Evolutionary conservation across 2,113 vertebrate genomes (phyloP).

Genomic region (Oryctolagus cuniculus): DNA sequence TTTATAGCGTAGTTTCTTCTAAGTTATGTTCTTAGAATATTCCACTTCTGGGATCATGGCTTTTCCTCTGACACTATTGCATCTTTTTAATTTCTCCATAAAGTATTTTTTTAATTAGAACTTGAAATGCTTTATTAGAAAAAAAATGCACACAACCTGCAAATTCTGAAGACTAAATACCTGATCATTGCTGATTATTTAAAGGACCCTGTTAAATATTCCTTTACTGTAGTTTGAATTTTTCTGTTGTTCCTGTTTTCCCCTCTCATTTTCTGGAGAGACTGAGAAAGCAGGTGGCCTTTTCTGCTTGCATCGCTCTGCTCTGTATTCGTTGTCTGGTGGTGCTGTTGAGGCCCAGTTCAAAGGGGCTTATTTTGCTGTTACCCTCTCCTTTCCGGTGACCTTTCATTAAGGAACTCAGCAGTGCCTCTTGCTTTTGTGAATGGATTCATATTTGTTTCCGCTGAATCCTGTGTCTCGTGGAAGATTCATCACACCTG

Average conservation of each 20-base stretch:
- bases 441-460: constrained; percentile 41
- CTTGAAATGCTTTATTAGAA: constrained; percentile 81
- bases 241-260: constrained; percentile 16
- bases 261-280: constrained; percentile 48
- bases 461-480: constrained; percentile 24
- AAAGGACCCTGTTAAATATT: constrained; percentile 73
- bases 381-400: constrained; percentile 37
- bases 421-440: constrained; percentile 48
- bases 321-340: not conserved
- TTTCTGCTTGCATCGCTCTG: not conserved
- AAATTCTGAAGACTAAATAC: constrained; percentile 82
- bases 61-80: constrained; percentile 82
- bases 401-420: constrained; percentile 50
- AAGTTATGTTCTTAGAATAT: constrained; percentile 82
- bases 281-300: not conserved
- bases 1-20: constrained; percentile 82
- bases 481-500: constrained; percentile 23
- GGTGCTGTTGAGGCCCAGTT: not conserved
- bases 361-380: constrained; percentile 8
- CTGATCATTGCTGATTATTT: constrained; percentile 79
- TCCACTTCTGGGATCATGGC: constrained; percentile 80
- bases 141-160: constrained; percentile 63
- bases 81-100: constrained; percentile 83
- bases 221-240: constrained; percentile 65
- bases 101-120: constrained; percentile 85